Conservation (phyloP, 1,140 invertebrate species). For the Pseudachorutes palmiensis region DNA sequence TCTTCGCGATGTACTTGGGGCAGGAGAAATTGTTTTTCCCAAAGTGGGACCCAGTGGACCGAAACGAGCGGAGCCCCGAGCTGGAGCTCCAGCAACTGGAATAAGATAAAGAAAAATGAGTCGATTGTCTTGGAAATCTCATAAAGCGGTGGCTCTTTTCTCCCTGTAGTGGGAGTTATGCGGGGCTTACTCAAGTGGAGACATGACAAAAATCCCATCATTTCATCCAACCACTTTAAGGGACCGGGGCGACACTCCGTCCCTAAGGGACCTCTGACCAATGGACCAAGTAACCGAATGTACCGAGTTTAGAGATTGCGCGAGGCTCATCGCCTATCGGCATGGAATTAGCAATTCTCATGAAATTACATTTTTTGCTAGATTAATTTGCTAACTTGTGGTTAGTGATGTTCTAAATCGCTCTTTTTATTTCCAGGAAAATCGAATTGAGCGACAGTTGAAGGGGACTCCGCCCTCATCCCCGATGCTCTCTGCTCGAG, state of each 20-base stretch:
- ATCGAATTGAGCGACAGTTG: background rate
- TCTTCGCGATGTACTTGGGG: no score
- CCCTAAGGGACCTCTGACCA: no score
- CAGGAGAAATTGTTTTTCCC: background rate
- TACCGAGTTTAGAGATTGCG: no score
- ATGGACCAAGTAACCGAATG: no score
- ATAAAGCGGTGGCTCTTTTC: background rate
- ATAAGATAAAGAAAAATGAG: conserved; percentile 14
- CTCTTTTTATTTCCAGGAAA: background rate
- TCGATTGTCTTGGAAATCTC: conserved; percentile 9
- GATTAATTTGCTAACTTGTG: no score
- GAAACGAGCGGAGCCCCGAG: background rate
- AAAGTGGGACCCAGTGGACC: background rate
- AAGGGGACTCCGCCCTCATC: background rate
- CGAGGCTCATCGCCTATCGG: no score
- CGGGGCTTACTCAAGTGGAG: background rate
- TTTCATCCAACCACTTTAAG: background rate
- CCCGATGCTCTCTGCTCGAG: background rate
- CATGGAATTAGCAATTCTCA: no score
- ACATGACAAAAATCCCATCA: conserved; percentile 8
- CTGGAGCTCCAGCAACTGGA: background rate
- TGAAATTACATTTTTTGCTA: no score
- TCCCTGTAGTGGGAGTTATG: background rate
- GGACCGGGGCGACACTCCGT: no score
- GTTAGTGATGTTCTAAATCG: no score